phyloP scores from a whole-genome alignment of 2,113 vertebrate species.

The Bolborhynchus lineola region DNA sequence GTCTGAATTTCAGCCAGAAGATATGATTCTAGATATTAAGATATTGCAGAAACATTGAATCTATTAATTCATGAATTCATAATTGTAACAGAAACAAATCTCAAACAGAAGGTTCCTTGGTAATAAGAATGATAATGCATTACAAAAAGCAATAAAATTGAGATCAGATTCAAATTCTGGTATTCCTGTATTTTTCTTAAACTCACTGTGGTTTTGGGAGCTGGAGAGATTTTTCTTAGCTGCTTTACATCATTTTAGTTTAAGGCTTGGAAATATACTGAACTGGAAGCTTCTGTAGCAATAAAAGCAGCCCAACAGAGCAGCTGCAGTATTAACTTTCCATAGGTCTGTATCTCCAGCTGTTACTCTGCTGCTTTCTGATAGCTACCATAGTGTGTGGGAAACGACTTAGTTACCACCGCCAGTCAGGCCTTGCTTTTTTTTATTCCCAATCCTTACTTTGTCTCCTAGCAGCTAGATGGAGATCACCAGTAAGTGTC shows the following conservation, averaged over 20 bases:
- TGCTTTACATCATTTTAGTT: not conserved
- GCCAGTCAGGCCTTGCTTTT: not conserved
- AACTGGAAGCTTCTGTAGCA: not conserved
- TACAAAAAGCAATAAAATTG: not conserved
- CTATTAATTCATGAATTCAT: conserved; percentile 29
- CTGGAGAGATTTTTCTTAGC: not conserved
- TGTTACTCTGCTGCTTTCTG: not conserved
- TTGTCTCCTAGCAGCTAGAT: not conserved
- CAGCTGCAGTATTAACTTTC: not conserved
- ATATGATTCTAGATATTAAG: not conserved
- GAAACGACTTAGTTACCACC: not conserved
- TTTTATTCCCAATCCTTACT: accelerated
- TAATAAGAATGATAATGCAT: not conserved
- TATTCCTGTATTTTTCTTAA: not conserved
- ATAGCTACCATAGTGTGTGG: accelerated
- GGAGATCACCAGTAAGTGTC: not conserved
- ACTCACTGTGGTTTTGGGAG: not conserved
- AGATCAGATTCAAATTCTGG: not conserved
- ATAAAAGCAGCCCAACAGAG: not conserved
- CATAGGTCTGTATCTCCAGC: not conserved
- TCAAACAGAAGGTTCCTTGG: not conserved
- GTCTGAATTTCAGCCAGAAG: conserved; percentile 30
- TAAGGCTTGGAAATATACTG: not conserved
- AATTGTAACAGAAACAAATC: not conserved
- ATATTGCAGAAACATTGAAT: not conserved